Evolutionary conservation across 2,888 invertebrate species (phyloP).

Genomic region (Clivina fossor): DNA sequence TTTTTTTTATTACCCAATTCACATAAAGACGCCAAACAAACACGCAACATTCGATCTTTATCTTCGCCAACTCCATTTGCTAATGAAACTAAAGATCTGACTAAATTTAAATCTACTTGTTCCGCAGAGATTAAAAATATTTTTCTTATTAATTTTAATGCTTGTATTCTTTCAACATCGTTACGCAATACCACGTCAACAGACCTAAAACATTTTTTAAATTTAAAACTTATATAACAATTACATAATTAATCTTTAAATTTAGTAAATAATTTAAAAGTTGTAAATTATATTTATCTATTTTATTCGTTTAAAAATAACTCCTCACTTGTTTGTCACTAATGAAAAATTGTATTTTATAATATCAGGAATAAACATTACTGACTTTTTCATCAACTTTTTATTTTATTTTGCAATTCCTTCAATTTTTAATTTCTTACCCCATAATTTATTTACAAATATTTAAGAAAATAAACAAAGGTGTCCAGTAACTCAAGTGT

Average conservation of each 20-base stretch:
- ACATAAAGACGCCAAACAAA: slow-evolving; percentile 83
- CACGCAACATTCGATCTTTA: slow-evolving; percentile 79
- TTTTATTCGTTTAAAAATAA: too few relatives aligned
- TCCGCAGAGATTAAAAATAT: slow-evolving; percentile 66
- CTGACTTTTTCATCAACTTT: too few relatives aligned
- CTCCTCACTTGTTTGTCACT: too few relatives aligned
- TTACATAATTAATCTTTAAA: slow-evolving; percentile 11
- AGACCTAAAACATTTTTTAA: slow-evolving; percentile 62
- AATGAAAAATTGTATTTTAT: too few relatives aligned
- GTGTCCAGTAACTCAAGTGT: too few relatives aligned
- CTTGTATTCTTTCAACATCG: slow-evolving; percentile 91
- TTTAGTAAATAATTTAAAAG: slow-evolving; percentile 9
- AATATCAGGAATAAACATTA: too few relatives aligned
- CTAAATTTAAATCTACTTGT: slow-evolving; percentile 72
- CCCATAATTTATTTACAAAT: too few relatives aligned
- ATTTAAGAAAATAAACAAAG: too few relatives aligned
- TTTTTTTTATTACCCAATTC: slow-evolving; percentile 72
- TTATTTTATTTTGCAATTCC: too few relatives aligned
- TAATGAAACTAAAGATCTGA: slow-evolving; percentile 79
- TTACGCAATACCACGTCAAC: slow-evolving; percentile 88
- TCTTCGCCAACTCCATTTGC: slow-evolving; percentile 78
- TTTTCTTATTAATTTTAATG: slow-evolving; percentile 78
- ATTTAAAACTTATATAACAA: slow-evolving; percentile 13
- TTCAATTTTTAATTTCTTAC: too few relatives aligned
- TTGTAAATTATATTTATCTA: slow-evolving; percentile 3